Percentiles rank a stretch among this genome's conserved stretches.
These are phyloP conservation scores for Pseudomugil tenellus DNA, from an alignment of 2,797 vertebrate genomes.

Conservation along the genomic window DNA sequence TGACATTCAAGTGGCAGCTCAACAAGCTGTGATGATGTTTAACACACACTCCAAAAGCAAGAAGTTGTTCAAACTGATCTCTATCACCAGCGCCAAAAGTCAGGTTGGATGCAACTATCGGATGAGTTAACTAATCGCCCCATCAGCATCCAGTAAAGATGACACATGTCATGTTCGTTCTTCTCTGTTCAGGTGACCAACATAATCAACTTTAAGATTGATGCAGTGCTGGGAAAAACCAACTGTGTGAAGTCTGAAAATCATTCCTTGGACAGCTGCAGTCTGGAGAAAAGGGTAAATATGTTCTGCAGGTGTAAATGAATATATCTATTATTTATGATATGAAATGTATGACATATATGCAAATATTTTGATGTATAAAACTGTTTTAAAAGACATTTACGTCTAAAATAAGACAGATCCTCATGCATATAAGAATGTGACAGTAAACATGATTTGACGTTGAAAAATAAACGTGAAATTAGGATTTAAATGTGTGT, in stretches of 20 bases:
- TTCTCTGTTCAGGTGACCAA: conserved; percentile 59
- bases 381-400: no score
- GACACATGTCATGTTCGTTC: background rate
- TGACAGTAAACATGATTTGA: background rate
- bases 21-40: conserved; percentile 41
- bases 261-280: conserved; percentile 53
- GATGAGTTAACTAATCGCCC: background rate
- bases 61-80: conserved; percentile 61
- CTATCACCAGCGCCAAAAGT: conserved; percentile 40
- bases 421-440: background rate
- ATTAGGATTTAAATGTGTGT: background rate
- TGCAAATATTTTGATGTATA: background rate
- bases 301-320: background rate
- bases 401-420: background rate
- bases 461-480: background rate
- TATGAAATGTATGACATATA: background rate
- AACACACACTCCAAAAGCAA: conserved; percentile 53
- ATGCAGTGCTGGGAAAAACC: conserved; percentile 63
- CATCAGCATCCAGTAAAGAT: background rate
- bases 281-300: conserved; percentile 58
- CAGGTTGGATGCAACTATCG: conserved; percentile 51
- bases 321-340: no score
- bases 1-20: conserved; percentile 43
- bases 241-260: conserved; percentile 65
- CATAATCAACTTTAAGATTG: conserved; percentile 59